Conservation (phyloP, 2,888 invertebrate species). For the Drosophila mercatorum region DNA sequence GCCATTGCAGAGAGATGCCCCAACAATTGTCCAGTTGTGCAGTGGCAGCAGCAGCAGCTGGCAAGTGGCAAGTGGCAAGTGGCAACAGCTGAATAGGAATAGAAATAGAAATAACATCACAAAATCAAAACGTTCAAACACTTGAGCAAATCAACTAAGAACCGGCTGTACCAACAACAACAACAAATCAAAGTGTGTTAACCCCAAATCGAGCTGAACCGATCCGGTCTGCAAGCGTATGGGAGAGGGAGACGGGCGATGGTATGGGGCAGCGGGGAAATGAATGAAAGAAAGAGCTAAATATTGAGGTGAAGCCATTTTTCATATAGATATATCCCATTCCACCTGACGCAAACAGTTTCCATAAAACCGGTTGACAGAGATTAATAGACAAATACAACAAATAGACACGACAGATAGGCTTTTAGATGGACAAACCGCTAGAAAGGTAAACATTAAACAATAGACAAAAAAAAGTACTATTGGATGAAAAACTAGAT, state of each 20-base stretch:
- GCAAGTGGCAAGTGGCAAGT: slow-evolving; percentile 65
- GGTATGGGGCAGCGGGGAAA: not conserved
- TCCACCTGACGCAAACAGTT: slow-evolving; percentile 35
- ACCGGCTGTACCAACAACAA: slow-evolving; percentile 62
- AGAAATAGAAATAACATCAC: slow-evolving; percentile 28
- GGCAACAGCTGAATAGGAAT: slow-evolving; percentile 49
- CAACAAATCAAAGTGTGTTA: slow-evolving; percentile 68
- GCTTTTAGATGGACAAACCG: slow-evolving; percentile 8
- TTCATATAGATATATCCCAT: slow-evolving; percentile 29
- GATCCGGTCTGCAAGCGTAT: slow-evolving; percentile 42
- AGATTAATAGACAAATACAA: slow-evolving; percentile 21
- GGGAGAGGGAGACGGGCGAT: not conserved
- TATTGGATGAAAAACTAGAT: not conserved
- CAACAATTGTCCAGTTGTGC: slow-evolving; percentile 25
- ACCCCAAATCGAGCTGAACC: slow-evolving; percentile 37
- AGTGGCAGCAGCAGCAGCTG: slow-evolving; percentile 25
- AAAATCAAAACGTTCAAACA: slow-evolving; percentile 47
- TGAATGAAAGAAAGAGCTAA: slow-evolving; percentile 1
- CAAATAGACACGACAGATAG: slow-evolving; percentile 15
- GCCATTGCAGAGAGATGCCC: slow-evolving; percentile 33
- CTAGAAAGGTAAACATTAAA: not conserved
- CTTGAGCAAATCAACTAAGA: slow-evolving; percentile 53
- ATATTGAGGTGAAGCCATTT: slow-evolving; percentile 14
- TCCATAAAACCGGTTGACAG: slow-evolving; percentile 45
- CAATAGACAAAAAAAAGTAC: not conserved